Conservation (phyloP, 2,888 invertebrate species). For the Cantharis lateralis region DNA sequence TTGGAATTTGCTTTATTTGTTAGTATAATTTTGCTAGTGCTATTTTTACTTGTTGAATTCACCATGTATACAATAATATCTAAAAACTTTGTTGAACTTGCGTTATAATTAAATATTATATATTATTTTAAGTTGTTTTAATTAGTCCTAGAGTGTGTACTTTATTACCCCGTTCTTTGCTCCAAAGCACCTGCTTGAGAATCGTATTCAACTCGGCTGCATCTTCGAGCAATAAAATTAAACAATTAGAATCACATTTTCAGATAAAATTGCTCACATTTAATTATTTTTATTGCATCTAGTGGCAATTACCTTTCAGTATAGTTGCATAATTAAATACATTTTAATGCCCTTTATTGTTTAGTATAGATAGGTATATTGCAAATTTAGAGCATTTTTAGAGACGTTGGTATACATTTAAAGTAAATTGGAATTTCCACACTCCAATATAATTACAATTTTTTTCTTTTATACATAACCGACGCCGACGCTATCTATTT, state of each 20-base stretch:
- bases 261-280: conserved; percentile 11
- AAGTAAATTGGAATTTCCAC: not conserved
- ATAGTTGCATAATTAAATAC: not conserved
- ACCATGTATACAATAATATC: not conserved
- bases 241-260: conserved; percentile 31
- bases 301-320: conserved; percentile 6
- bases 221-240: conserved; percentile 32
- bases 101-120: conserved; percentile 41
- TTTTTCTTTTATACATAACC: not conserved
- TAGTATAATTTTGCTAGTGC: not conserved
- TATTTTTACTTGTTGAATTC: not conserved
- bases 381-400: not conserved
- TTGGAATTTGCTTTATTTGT: not conserved
- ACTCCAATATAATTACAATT: not conserved
- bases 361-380: not conserved
- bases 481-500: not conserved
- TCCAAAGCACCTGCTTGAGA: conserved; percentile 28
- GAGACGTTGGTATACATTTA: not conserved
- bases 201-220: conserved; percentile 22
- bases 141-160: conserved; percentile 38
- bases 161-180: conserved; percentile 29
- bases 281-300: conserved; percentile 2
- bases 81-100: conserved; percentile 5
- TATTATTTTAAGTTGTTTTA: conserved; percentile 42
- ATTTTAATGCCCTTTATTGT: not conserved